Evolutionary conservation across 2,797 vertebrate species (phyloP).

Genomic region (Pelodytes ibericus): DNA sequence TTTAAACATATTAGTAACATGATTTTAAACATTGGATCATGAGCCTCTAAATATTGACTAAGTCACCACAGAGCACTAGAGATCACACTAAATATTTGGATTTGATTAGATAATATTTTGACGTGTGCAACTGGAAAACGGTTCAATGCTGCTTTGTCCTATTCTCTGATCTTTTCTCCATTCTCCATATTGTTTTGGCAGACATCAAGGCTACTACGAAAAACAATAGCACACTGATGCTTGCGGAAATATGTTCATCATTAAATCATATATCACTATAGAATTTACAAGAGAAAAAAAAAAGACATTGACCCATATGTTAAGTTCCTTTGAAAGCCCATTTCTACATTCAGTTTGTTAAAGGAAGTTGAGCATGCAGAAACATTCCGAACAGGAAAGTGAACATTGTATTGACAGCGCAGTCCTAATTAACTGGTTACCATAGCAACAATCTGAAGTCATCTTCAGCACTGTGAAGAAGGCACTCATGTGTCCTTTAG

Average conservation of each 20-base stretch:
- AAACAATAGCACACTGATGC: background rate
- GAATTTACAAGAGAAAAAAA: background rate
- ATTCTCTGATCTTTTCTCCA: conserved; percentile 11
- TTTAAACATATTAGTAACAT: background rate
- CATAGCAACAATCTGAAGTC: conserved; percentile 52
- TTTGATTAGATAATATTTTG: conserved; percentile 3
- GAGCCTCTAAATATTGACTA: background rate
- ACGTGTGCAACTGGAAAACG: background rate
- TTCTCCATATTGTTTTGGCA: conserved; percentile 11
- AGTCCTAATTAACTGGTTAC: conserved; percentile 60
- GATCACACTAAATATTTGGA: background rate
- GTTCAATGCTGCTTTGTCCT: background rate
- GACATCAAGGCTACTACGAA: conserved; percentile 12
- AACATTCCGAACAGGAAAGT: conserved; percentile 60
- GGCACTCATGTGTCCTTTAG: conserved; percentile 9
- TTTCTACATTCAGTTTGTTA: conserved; percentile 41
- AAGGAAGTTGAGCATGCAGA: conserved; percentile 34
- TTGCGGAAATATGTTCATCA: conserved; percentile 23
- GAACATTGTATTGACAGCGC: conserved; percentile 62
- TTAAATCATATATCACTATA: conserved; percentile 6
- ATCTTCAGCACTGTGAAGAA: conserved; percentile 46
- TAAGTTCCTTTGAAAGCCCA: conserved; percentile 13
- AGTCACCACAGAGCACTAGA: background rate
- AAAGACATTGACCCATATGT: conserved; percentile 37
- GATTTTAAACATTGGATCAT: background rate